Conservation (phyloP, 2,888 invertebrate genomes). For the Molanna angustata region DNA sequence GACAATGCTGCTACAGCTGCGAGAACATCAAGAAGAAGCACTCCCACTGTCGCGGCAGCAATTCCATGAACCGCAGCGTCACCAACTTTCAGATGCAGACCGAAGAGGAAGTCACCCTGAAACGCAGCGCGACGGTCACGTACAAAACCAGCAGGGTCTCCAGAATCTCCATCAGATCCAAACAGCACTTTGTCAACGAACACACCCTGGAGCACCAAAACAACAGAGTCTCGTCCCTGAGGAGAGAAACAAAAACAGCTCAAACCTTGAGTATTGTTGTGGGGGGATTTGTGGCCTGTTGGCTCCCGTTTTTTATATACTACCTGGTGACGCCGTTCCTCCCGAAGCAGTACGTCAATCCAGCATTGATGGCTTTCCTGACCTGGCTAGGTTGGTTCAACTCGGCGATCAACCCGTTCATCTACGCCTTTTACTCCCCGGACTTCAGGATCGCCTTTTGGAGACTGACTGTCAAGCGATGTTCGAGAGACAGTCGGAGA, state of each 20-base stretch:
- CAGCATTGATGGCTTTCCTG: conserved; percentile 67
- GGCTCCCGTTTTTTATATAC: conserved; percentile 84
- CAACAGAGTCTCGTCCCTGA: conserved; percentile 64
- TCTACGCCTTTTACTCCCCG: conserved; percentile 86
- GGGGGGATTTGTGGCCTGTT: conserved; percentile 84
- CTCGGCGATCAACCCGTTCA: conserved; percentile 87
- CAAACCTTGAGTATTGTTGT: conserved; percentile 85
- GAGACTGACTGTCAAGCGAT: conserved; percentile 73
- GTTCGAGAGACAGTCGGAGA: conserved; percentile 48
- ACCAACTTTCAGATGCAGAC: conserved; percentile 27
- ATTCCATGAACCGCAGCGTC: conserved; percentile 20
- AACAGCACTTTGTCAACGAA: conserved; percentile 55
- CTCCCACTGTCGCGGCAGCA: conserved; percentile 19
- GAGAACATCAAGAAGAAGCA: conserved; percentile 29
- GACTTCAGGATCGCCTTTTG: conserved; percentile 86
- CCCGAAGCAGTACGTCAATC: conserved; percentile 57
- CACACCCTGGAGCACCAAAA: conserved; percentile 49
- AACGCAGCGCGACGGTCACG: conserved; percentile 43
- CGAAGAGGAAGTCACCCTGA: conserved; percentile 35
- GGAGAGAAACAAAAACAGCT: conserved; percentile 84
- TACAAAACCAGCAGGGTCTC: conserved; percentile 51
- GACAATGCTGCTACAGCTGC: conserved; percentile 28
- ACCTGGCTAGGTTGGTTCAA: conserved; percentile 92
- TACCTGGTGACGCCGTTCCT: conserved; percentile 80
- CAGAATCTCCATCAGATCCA: conserved; percentile 45